Base-by-base conservation (phyloP, 2,113 vertebrate genomes). In the Fregetta grallaria region DNA sequence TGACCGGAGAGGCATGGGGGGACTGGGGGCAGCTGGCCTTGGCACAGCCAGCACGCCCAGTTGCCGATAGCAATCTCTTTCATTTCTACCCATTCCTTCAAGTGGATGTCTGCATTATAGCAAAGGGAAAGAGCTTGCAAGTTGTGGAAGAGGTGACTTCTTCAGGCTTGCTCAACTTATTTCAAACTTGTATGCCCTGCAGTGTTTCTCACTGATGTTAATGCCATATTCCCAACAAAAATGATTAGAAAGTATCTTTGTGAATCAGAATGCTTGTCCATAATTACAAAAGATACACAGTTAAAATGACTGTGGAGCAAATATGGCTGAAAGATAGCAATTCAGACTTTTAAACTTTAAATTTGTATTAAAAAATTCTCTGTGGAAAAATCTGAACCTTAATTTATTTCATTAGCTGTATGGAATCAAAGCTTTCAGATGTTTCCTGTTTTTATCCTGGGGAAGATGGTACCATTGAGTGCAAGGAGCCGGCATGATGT, bases 51-150 rank as follows among this genome's bases (percentile, higher is more conserved):
- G 29, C 29, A 29, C 0, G 3, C n/a, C 29, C 45, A 1, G 9
- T 3, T 5, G 45, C 10, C 6, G 3, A 14, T 22, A 74, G 4
- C 3, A 2, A 63, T 52, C 11, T 49, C 75, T 85, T 63, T 6
- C 4, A 13, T 9, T 74, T 47, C 30, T 62, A 1, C 9, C 10
- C 42, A 19, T 87, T 85, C 47, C 25, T 94, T 94, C 80, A 66
- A 66, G 38, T 16, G 49, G 34, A 16, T 30, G 44, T 88, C 86
- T 88, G 34, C 19, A 29, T 84, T 85, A 55, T 12, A 96, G 63
- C 47, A 78, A 95, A 95, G 78, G 65, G 89, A 90, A 93, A 94
- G 94, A 68, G 38, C 45, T 94, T 96, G 77, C 70, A 91, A 93
- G 79, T 79, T 92, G 88, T 92, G 86, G 91, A 78, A 95, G 65